Evolutionary conservation across 2,797 vertebrate genomes (phyloP), one percentile per base, ranked within the genome.

Genomic region (Rhinella marina): DNA sequence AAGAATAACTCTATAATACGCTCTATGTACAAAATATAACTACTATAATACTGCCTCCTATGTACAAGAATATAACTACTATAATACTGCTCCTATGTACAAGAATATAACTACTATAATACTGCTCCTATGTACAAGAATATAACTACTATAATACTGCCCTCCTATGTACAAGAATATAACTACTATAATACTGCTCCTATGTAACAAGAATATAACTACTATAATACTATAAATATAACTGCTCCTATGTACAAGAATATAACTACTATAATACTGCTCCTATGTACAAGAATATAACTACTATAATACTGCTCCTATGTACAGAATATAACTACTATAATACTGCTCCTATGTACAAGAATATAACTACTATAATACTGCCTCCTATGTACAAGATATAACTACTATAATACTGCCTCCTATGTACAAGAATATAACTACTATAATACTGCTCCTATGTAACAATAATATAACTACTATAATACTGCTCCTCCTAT

Each of bases 321-420:
- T 64, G n/a, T 64, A 64, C 62, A 13, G 62, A 64, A 64, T 64
- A 64, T 64, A 64, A 64, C 62, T 64, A 64, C 62, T 64, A 64
- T 64, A 64, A 64, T 64, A 64, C 62, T 64, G 62, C 62, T 12
- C 62, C n/a, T 64, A 64, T 64, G 23, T 64, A 25, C 62, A 64
- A 25, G 62, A 64, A 25, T 64, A 64, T n/a, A 64, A n/a, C 62
- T 64, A 64, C 62, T 64, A n/a, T 64, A 25, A 64, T 64, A 64
- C 62, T 64, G 23, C 62, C n/a, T 8, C 23, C 62, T 64, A 64
- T 64, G 23, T 64, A 64, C 62, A 64, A 25, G 62, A 64, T 64
- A 64, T 64, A 64, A 64, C 62, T 64, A 64, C 62, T 64, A 64
- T 64, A 64, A 64, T 64, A 64, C 62, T 64, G 62, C 62, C n/a